Base-by-base conservation (phyloP, 1,140 invertebrate species). In the Drosophila punjabiensis region DNA sequence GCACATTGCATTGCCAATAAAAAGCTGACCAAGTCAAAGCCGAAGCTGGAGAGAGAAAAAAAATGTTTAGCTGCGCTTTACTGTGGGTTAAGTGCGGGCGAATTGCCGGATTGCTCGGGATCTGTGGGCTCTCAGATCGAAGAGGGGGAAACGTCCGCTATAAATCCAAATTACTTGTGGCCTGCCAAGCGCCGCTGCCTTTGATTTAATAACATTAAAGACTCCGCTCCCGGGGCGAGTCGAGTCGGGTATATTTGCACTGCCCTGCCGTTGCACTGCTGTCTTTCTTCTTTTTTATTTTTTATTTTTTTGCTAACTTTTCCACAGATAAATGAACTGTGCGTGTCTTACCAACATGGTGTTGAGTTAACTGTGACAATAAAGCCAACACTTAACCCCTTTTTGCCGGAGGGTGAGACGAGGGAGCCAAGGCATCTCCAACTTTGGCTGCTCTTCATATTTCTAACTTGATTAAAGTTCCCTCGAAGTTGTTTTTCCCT, bases 121-220 rank as follows among this genome's bases (percentile, higher is more conserved):
- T 55, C 52, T 35, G 13, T 35, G 53, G 33, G 8, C 33, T 24
- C 5, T 37, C 33, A 10, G 53, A 56, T 58, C 55, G 20, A 62
- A 62, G 28, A 30, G 47, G 16, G 16, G 41, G 20, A 18, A 20
- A 28, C 24, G 32, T 81, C 59, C 47, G 71, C 78, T 81, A 81
- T 81, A 81, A 81, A 81, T 81, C 65, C 79, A 65, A 81, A 81
- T 81, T 81, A 81, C 71, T 81, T 81, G 79, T 81, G 79, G 73
- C 71, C 73, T 64, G 59, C 68, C 71, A 69, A 61, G 71, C 61
- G 43, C 59, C 61, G 43, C 59, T 47, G 33, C 65, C 79, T 59
- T 76, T 77, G 79, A 81, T 81, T 81, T 81, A 81, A 81, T 81
- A 81, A 77, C 68, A 82, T 81, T 81, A 81, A 81, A 66, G 79